Evolutionary conservation across 2,797 vertebrate genomes (phyloP).

Genomic region (Xenopus petersii): DNA sequence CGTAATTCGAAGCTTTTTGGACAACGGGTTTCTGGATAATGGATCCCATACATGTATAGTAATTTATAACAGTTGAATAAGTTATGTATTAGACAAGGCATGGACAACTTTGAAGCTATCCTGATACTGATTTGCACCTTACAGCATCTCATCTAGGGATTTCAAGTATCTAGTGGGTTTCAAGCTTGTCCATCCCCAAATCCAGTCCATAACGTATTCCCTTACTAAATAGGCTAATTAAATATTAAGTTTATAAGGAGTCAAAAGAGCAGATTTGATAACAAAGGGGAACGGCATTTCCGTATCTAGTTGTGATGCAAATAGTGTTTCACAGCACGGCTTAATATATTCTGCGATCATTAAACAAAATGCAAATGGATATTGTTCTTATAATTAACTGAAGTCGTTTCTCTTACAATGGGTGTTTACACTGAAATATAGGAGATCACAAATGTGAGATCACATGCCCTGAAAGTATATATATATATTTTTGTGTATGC

Average conservation of each 20-base stretch:
- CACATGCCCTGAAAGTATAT: conserved; percentile 65
- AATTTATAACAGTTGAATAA: too few species aligned
- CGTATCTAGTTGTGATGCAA: conserved; percentile 54
- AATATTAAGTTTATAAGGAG: not conserved
- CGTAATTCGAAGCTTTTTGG: too few species aligned
- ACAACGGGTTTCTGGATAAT: too few species aligned
- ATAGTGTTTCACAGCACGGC: conserved; percentile 54
- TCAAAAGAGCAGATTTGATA: conserved; percentile 1
- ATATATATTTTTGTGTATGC: conserved; percentile 32
- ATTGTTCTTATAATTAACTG: conserved; percentile 65
- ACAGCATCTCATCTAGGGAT: too few species aligned
- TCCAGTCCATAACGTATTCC: too few species aligned
- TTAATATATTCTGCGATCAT: conserved; percentile 57
- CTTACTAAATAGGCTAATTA: not conserved
- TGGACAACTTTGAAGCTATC: too few species aligned
- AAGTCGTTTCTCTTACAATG: conserved; percentile 67
- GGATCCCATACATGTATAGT: too few species aligned
- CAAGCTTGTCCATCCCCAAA: too few species aligned
- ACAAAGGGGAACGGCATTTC: conserved; percentile 53
- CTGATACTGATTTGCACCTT: too few species aligned
- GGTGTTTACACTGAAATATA: conserved; percentile 61
- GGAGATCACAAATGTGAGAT: conserved; percentile 66
- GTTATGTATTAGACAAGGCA: too few species aligned
- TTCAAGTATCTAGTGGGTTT: too few species aligned
- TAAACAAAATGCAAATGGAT: conserved; percentile 63